These are phyloP conservation scores for Nasonia oneida DNA, from an alignment of 2,888 invertebrate genomes.

Conservation along the genomic window DNA sequence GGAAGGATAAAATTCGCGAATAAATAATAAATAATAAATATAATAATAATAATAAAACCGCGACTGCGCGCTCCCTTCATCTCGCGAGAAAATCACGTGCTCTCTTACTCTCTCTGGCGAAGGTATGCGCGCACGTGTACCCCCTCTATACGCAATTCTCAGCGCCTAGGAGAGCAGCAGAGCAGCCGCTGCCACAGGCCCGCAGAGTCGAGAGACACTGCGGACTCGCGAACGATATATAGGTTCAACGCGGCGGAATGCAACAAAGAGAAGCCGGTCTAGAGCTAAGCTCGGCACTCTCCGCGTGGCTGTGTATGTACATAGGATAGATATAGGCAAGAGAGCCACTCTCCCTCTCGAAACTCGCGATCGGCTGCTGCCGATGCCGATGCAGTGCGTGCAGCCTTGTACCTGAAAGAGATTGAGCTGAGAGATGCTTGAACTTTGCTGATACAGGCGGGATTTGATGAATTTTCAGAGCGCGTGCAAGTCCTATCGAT, in stretches of 20 bases:
- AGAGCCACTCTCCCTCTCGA: slow-evolving; percentile 57
- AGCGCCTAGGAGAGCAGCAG: slow-evolving; percentile 51
- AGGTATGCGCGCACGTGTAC: slow-evolving; percentile 36
- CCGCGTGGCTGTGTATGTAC: neutral
- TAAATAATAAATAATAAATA: neutral
- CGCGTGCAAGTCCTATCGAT: too few species aligned
- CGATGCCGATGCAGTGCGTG: neutral
- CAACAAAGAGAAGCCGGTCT: slow-evolving; percentile 68
- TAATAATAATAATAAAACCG: neutral
- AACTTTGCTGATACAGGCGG: neutral
- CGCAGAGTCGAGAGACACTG: slow-evolving; percentile 19
- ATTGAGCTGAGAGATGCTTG: slow-evolving; percentile 9
- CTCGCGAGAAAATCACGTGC: slow-evolving; percentile 48
- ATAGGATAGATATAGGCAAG: neutral
- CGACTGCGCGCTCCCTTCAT: neutral
- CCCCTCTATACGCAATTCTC: neutral
- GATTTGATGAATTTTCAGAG: neutral
- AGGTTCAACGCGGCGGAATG: slow-evolving; percentile 69
- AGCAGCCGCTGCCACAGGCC: neutral
- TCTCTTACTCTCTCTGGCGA: neutral
- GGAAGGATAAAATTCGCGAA: neutral
- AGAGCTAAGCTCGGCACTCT: slow-evolving; percentile 48
- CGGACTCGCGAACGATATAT: slow-evolving; percentile 37
- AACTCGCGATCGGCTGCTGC: neutral
- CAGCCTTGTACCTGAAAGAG: neutral